Evolutionary conservation across 2,888 invertebrate genomes (phyloP), one percentile per base, ranked within the genome.

Genomic region (Heteropelma amictum): DNA sequence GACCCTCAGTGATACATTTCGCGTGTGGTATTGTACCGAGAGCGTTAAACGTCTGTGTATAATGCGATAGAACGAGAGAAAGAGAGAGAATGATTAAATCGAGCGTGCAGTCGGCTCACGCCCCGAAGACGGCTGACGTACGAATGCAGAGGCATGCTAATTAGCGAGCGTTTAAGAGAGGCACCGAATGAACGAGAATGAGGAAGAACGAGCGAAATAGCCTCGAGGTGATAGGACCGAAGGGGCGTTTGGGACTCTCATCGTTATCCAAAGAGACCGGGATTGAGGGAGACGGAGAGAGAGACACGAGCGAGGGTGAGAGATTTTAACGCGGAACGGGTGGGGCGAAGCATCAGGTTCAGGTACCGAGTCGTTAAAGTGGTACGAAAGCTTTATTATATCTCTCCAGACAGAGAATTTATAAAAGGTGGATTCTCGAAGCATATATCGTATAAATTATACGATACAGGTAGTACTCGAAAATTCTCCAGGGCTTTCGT

Each of bases 81-180:
- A 23, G 14, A 47, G 51, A 17, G 28, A 38, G 35, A 17, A 2
- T 35, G 77, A 53, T 47, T 64, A 67, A 61, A 53, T 65, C 49
- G 63, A 65, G 68, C 42, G 51, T 58, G 73, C 68, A 81, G 79
- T 81, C 77, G 67, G 69, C 78, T 81, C 80, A 80, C 78, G 82
- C 77, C 53, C 76, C 71, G 69, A 30, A 76, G 53, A 75, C 70
- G 78, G 76, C 71, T 76, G 65, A 74, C 64, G 64, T 38, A 78
- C 77, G 79, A 68, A 76, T 68, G 67, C 72, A 69, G 64, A 77
- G 75, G 78, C 79, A 80, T 83, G 80, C 78, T 83, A 80, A 82
- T 83, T 80, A 82, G 77, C 60, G 64, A 47, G 45, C 71, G 74
- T 72, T 76, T 76, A 75, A 70, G 67, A 77, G 69, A n/a, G n/a